Conservation (phyloP, 1,140 invertebrate genomes). For the Drosophila bipectinata region DNA sequence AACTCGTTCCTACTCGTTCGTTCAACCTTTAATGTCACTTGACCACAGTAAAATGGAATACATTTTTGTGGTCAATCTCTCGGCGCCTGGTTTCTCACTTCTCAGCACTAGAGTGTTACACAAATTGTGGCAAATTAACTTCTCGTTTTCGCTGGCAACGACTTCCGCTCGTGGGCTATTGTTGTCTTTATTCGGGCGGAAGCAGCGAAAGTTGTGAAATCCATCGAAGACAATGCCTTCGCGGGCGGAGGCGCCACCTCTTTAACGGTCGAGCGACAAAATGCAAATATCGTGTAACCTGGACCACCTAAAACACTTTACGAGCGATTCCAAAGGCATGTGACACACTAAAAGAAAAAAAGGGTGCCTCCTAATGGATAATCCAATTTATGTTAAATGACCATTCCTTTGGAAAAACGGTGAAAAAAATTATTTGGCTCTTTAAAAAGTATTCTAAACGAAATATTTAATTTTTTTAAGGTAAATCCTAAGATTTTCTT, state of each 20-base stretch:
- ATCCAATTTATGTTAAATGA: not conserved
- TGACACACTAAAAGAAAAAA: conserved; percentile 1
- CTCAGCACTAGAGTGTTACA: conserved; percentile 54
- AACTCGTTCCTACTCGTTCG: conserved; percentile 20
- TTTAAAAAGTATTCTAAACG: not conserved
- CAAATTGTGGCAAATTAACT: conserved; percentile 76
- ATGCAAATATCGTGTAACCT: conserved; percentile 66
- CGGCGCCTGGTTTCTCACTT: conserved; percentile 16
- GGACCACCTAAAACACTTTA: conserved; percentile 40
- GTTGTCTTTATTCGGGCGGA: conserved; percentile 55
- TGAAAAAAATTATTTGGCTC: not conserved
- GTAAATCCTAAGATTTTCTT: too few relatives aligned
- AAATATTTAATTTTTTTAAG: too few relatives aligned
- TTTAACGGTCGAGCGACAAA: conserved; percentile 44
- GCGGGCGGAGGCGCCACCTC: conserved; percentile 13
- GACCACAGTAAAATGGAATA: conserved; percentile 58
- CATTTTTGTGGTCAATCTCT: conserved; percentile 51
- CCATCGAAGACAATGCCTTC: conserved; percentile 40
- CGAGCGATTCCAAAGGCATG: conserved; percentile 29
- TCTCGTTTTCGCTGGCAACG: conserved; percentile 63
- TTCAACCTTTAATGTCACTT: conserved; percentile 65
- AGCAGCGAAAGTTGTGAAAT: conserved; percentile 81
- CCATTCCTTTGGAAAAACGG: not conserved
- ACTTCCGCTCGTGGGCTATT: conserved; percentile 73
- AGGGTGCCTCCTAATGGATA: not conserved